These are phyloP conservation scores for Hybos culiciformis DNA, from an alignment of 2,888 invertebrate genomes.

Conservation along the genomic window DNA sequence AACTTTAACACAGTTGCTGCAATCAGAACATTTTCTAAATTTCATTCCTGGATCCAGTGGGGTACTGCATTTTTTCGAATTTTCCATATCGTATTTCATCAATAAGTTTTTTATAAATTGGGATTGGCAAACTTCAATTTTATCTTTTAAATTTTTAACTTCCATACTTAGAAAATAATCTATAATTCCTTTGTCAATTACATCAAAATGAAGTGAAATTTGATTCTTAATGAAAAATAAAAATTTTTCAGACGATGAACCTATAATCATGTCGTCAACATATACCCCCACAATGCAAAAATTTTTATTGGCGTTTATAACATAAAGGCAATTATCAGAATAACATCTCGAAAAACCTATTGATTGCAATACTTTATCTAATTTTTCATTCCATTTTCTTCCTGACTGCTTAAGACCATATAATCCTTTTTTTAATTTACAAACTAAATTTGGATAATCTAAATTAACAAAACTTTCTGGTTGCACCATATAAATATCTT, in stretches of 20 bases:
- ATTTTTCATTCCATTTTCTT: conserved; percentile 3
- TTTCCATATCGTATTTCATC: not conserved
- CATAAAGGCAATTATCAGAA: not conserved
- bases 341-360: conserved; percentile 6
- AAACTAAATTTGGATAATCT: conserved; percentile 1
- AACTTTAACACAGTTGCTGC: not conserved
- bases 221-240: not conserved
- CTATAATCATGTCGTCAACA: not conserved
- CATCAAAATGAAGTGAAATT: not conserved
- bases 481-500: conserved; percentile 9
- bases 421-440: conserved; percentile 2
- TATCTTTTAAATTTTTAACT: not conserved
- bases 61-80: conserved; percentile 5
- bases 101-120: conserved; percentile 2
- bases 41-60: conserved; percentile 5
- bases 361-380: not conserved
- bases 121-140: conserved; percentile 1
- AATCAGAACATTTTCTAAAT: not conserved
- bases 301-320: not conserved
- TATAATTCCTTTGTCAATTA: not conserved
- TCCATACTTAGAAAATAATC: not conserved
- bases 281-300: conserved; percentile 2
- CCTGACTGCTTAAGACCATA: conserved; percentile 7
- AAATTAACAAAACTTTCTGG: conserved; percentile 7
- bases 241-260: not conserved